Percentiles rank a stretch among this genome's conserved stretches.
Evolutionary conservation across 2,113 vertebrate species (phyloP).

Genomic region (Puma concolor): DNA sequence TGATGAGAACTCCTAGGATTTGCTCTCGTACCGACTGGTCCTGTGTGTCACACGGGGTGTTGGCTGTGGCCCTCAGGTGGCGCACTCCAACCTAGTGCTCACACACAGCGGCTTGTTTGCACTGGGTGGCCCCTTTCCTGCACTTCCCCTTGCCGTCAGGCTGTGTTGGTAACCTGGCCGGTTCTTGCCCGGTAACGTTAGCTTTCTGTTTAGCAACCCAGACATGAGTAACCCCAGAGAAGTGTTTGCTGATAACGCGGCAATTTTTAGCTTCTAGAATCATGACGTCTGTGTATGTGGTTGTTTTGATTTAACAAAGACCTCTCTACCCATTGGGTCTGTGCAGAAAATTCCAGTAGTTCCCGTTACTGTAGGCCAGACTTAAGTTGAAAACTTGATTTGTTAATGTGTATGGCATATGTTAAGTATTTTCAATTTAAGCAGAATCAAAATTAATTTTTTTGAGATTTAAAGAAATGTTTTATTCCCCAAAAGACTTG

Average conservation of each 20-base stretch:
- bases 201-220: fast-evolving
- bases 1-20: not conserved
- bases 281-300: fast-evolving
- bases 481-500: not conserved
- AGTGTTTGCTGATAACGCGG: not conserved
- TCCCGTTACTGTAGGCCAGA: not conserved
- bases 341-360: not conserved
- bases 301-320: not conserved
- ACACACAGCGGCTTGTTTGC: fast-evolving
- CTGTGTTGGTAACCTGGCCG: not conserved
- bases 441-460: not conserved
- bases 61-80: not conserved
- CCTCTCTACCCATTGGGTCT: not conserved
- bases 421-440: not conserved
- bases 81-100: not conserved
- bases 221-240: too few species aligned
- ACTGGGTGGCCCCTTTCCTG: not conserved
- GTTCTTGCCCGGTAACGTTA: not conserved
- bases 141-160: not conserved
- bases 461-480: not conserved
- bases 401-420: not conserved
- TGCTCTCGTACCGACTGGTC: not conserved
- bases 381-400: not conserved
- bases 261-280: not conserved
- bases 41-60: not conserved